A percentile compares a stretch with the other conserved stretches of the same genome.
Conservation (phyloP, 2,113 vertebrate genomes). For the Gadus chalcogrammus region DNA sequence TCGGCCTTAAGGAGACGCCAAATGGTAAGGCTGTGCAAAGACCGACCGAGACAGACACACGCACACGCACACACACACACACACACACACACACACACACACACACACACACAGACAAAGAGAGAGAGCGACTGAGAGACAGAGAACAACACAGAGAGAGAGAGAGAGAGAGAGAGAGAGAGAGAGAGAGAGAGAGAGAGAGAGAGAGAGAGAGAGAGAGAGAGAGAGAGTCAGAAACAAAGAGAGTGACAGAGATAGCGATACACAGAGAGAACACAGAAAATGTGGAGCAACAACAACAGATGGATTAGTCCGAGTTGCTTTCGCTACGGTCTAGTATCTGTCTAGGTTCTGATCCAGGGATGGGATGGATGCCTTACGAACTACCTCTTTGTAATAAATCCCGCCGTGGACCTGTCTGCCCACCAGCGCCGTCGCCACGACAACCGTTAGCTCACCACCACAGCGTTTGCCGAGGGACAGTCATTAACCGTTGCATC, state of each 20-base stretch:
- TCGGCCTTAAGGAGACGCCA: too few species aligned
- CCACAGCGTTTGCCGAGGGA: slow-evolving; percentile 16
- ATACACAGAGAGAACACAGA: neutral
- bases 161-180: neutral
- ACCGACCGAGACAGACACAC: too few species aligned
- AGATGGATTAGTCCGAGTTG: slow-evolving; percentile 17
- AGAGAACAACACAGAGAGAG: neutral
- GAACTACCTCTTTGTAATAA: slow-evolving; percentile 30
- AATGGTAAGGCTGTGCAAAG: neutral
- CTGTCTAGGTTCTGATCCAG: slow-evolving; percentile 30
- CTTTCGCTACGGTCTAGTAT: slow-evolving; percentile 19
- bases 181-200: slow-evolving; percentile 18
- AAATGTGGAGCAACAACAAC: slow-evolving; percentile 10
- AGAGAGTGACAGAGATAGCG: neutral
- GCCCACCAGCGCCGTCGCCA: slow-evolving; percentile 17
- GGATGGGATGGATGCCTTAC: slow-evolving; percentile 30
- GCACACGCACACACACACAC: too few species aligned
- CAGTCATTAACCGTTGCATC: slow-evolving; percentile 39
- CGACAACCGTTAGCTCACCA: slow-evolving; percentile 19
- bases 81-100: too few species aligned
- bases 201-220: slow-evolving; percentile 14
- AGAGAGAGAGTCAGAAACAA: neutral
- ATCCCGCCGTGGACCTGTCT: slow-evolving; percentile 28
- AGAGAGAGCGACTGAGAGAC: neutral
- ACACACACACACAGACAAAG: too few species aligned